These are phyloP conservation scores for Petrolisthes cinctipes DNA, from an alignment of 2,888 invertebrate genomes.

Conservation along the genomic window DNA sequence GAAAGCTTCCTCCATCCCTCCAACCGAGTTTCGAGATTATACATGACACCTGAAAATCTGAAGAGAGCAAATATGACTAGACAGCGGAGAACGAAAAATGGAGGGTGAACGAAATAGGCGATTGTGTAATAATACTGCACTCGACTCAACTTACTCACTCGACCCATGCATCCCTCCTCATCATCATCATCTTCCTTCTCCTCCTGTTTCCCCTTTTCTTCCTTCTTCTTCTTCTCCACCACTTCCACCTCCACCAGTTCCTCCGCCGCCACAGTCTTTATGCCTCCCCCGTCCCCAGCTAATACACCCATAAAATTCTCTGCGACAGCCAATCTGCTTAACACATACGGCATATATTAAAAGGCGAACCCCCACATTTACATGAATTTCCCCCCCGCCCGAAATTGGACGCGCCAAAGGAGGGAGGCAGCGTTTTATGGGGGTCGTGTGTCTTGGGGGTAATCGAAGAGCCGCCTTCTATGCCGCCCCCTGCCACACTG, in stretches of 20 bases:
- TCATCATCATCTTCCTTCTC: neutral
- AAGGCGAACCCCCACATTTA: slow-evolving; percentile 27
- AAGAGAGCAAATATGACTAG: no score
- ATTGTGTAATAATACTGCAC: no score
- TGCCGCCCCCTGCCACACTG: neutral
- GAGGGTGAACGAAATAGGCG: no score
- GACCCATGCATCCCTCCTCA: neutral
- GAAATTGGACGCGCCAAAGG: slow-evolving; percentile 25
- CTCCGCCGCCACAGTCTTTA: slow-evolving; percentile 2
- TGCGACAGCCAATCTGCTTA: slow-evolving; percentile 52
- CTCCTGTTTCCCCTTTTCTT: neutral
- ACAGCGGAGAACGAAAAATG: no score
- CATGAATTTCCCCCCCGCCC: slow-evolving; percentile 37
- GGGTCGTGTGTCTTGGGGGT: slow-evolving; percentile 13
- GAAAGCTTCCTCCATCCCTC: no score
- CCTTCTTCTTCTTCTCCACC: neutral
- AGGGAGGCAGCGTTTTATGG: slow-evolving; percentile 23
- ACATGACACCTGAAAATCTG: no score
- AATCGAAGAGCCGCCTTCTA: neutral
- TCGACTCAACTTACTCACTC: no score
- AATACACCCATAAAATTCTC: slow-evolving; percentile 44
- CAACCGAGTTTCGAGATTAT: no score
- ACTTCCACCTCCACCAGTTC: neutral
- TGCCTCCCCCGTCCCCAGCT: slow-evolving; percentile 4
- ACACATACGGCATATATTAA: slow-evolving; percentile 39